Conservation (phyloP, 2,113 vertebrate genomes). For the Crotalus helleri region DNA sequence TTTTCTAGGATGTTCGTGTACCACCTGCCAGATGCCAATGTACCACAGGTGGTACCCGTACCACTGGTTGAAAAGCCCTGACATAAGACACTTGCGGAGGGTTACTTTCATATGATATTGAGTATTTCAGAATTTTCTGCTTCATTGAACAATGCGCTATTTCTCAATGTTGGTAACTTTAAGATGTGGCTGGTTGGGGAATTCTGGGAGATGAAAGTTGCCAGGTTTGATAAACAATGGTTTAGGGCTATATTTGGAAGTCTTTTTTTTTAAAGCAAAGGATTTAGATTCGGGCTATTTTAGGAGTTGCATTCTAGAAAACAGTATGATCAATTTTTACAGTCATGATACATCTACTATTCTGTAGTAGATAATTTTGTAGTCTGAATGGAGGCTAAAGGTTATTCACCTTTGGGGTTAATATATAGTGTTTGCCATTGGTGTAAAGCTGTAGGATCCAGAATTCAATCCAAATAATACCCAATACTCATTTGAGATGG, state of each 20-base stretch:
- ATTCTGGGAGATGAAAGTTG: not conserved
- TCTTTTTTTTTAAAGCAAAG: not conserved
- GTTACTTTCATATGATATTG: conserved; percentile 1
- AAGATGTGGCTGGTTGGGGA: not conserved
- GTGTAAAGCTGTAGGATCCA: not conserved
- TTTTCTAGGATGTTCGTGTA: too few species aligned
- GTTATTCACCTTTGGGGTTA: not conserved
- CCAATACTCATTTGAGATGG: not conserved
- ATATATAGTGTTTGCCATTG: not conserved
- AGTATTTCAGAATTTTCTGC: not conserved
- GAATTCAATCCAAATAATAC: not conserved
- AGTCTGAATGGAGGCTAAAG: not conserved
- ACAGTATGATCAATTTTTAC: not conserved
- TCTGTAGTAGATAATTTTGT: not conserved
- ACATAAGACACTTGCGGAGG: not conserved
- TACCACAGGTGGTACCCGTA: too few species aligned
- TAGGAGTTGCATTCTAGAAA: not conserved
- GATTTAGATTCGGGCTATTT: not conserved
- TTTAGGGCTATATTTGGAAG: not conserved
- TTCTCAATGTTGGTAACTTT: conserved; percentile 7
- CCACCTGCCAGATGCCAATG: too few species aligned
- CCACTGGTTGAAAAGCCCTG: too few species aligned
- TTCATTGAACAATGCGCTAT: not conserved
- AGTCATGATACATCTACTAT: not conserved
- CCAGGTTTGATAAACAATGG: not conserved